These are phyloP conservation scores for Acrobasis consociella DNA, from an alignment of 2,888 invertebrate species.

Conservation along the genomic window DNA sequence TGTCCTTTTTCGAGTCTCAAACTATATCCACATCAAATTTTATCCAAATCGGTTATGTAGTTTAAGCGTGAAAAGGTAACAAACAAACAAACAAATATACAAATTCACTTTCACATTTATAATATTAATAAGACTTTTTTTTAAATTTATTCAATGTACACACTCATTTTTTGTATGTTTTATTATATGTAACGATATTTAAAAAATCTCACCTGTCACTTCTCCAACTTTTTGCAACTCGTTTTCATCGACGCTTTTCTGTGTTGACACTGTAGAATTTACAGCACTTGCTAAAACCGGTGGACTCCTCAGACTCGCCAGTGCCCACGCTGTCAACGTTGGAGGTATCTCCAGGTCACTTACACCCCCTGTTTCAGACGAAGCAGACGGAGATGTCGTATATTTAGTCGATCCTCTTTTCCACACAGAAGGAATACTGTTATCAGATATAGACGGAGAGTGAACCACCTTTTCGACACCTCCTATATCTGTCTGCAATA, in stretches of 20 bases:
- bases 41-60: too few species aligned
- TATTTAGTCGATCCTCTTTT: slow-evolving; percentile 79
- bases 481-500: slow-evolving; percentile 66
- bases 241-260: slow-evolving; percentile 65
- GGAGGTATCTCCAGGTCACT: slow-evolving; percentile 74
- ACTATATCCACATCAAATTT: too few species aligned
- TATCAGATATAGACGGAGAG: slow-evolving; percentile 69
- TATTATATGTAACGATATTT: too few species aligned
- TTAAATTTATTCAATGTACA: too few species aligned
- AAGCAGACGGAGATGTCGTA: slow-evolving; percentile 55
- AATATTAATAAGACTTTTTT: too few species aligned
- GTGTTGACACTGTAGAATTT: slow-evolving; percentile 51
- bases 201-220: slow-evolving; percentile 54
- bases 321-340: slow-evolving; percentile 77
- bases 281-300: slow-evolving; percentile 51
- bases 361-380: slow-evolving; percentile 50
- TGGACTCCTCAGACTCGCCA: slow-evolving; percentile 72
- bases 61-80: too few species aligned
- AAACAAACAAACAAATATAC: too few species aligned
- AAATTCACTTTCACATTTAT: too few species aligned
- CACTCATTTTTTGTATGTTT: too few species aligned
- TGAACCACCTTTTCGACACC: slow-evolving; percentile 68
- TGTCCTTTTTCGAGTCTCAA: too few species aligned
- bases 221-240: slow-evolving; percentile 74
- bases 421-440: slow-evolving; percentile 72